Percentiles rank a stretch among this genome's conserved stretches.
Conservation (phyloP, 2,113 vertebrate genomes). For the Noctilio leporinus region DNA sequence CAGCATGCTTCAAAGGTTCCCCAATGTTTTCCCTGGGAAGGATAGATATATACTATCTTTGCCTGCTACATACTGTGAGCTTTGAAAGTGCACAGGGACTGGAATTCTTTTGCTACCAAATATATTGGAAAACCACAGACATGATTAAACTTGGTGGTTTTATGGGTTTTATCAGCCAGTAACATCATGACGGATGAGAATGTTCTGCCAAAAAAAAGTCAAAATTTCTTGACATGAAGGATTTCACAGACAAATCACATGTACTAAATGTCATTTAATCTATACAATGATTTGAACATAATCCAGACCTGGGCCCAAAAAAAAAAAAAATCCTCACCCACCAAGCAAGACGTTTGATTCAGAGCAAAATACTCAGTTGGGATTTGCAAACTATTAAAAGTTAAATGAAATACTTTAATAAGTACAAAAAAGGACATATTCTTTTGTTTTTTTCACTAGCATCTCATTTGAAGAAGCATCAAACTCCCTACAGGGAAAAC, state of each 20-base stretch:
- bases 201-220: constrained; percentile 69
- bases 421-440: constrained; percentile 53
- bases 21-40: not conserved
- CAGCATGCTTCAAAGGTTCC: not conserved
- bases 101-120: constrained; percentile 66
- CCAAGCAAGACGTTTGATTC: constrained; percentile 59
- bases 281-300: constrained; percentile 63
- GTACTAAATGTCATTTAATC: constrained; percentile 59
- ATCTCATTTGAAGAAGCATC: constrained; percentile 42
- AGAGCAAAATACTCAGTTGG: constrained; percentile 66
- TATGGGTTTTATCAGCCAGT: constrained; percentile 72
- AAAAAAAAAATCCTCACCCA: constrained; percentile 30
- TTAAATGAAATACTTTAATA: constrained; percentile 73
- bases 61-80: not conserved
- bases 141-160: constrained; percentile 68
- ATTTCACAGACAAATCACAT: constrained; percentile 60
- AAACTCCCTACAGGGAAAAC: constrained; percentile 67
- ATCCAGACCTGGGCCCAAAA: constrained; percentile 61
- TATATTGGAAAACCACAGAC: constrained; percentile 49
- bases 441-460: constrained; percentile 69
- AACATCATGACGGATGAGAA: constrained; percentile 71
- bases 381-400: constrained; percentile 74
- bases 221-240: constrained; percentile 69
- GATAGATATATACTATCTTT: not conserved
- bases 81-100: constrained; percentile 47